Evolutionary conservation across 2,113 vertebrate genomes (phyloP).

Genomic region (Megatriorchis doriae): DNA sequence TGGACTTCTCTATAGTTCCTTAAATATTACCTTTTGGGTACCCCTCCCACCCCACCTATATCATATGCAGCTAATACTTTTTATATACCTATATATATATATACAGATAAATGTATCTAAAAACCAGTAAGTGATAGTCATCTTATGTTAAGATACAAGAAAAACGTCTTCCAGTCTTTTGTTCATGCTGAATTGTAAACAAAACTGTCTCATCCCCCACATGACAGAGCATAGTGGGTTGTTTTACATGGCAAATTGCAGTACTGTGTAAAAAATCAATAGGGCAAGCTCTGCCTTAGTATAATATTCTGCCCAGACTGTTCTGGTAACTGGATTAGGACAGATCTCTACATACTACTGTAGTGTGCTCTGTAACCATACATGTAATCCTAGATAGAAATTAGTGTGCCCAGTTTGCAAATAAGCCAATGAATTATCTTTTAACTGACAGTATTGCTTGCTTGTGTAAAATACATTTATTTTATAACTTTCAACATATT

Average conservation of each 20-base stretch:
- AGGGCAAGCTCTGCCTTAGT: background rate
- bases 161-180: background rate
- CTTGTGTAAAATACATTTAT: background rate
- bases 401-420: background rate
- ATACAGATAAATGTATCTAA: background rate
- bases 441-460: background rate
- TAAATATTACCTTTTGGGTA: background rate
- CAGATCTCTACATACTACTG: background rate
- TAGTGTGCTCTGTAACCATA: background rate
- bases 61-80: background rate
- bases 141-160: background rate
- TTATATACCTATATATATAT: background rate
- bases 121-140: background rate
- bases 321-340: background rate
- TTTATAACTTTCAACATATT: background rate
- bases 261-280: background rate
- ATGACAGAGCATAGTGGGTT: background rate
- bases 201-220: background rate
- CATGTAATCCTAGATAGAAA: background rate
- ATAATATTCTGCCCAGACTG: background rate
- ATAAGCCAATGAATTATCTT: background rate
- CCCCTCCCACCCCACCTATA: background rate
- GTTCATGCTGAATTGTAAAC: background rate
- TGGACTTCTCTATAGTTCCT: background rate
- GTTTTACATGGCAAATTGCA: background rate